A percentile compares a stretch with the other conserved stretches of the same genome.
Conservation (phyloP, 2,888 invertebrate genomes). For the Cerceris ruficornis region DNA sequence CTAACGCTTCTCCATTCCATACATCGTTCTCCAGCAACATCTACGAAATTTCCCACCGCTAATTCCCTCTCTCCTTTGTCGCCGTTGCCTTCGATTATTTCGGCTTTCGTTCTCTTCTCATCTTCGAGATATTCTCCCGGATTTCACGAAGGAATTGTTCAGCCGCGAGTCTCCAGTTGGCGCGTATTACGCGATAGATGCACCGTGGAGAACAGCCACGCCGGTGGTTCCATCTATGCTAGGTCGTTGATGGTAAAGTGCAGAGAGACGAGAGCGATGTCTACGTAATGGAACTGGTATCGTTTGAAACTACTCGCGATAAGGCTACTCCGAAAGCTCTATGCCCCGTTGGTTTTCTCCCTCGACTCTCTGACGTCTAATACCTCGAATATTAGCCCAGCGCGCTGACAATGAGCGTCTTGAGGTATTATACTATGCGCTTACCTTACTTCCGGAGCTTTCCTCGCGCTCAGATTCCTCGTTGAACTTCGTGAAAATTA, state of each 20-base stretch:
- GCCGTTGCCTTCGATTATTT: not conserved
- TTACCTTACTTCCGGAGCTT: slow-evolving; percentile 2
- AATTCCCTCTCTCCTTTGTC: not conserved
- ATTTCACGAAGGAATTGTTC: slow-evolving; percentile 27
- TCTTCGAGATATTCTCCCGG: not conserved
- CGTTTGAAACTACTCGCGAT: slow-evolving; percentile 48
- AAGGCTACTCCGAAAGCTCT: slow-evolving; percentile 48
- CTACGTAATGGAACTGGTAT: slow-evolving; percentile 48
- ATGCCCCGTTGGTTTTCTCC: slow-evolving; percentile 39
- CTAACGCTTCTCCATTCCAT: no score
- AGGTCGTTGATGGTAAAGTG: slow-evolving; percentile 29
- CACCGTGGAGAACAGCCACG: slow-evolving; percentile 6
- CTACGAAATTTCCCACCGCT: no score
- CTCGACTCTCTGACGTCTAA: slow-evolving; percentile 28
- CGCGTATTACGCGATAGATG: slow-evolving; percentile 30
- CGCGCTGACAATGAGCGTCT: slow-evolving; percentile 20
- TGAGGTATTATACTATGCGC: slow-evolving; percentile 18
- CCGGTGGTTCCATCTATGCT: slow-evolving; percentile 2
- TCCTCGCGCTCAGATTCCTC: not conserved
- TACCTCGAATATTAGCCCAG: slow-evolving; percentile 28
- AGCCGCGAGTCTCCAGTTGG: slow-evolving; percentile 7
- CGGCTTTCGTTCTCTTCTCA: not conserved
- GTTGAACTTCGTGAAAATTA: not conserved
- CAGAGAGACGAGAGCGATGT: slow-evolving; percentile 9
- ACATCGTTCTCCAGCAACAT: no score